These are phyloP conservation scores for Notarius quadriscutis DNA, from an alignment of 2,113 vertebrate genomes.

Conservation along the genomic window DNA sequence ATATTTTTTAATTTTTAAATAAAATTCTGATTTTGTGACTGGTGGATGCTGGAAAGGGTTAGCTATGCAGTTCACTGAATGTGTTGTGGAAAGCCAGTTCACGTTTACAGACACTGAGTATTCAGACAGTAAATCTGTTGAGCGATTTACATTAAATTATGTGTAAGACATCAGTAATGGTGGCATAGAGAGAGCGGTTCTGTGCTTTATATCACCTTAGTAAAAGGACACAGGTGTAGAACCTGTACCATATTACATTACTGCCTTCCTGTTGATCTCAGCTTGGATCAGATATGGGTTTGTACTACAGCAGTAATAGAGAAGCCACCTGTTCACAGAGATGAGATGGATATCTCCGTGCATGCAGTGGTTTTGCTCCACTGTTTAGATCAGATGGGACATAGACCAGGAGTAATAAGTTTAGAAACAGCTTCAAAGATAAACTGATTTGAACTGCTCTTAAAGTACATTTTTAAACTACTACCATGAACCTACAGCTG, in stretches of 20 bases:
- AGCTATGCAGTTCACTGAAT: not conserved
- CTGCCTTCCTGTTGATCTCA: slow-evolving; percentile 38
- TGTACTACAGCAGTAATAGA: slow-evolving; percentile 22
- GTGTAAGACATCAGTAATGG: not conserved
- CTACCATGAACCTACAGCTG: not conserved
- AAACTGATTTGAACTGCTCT: not conserved
- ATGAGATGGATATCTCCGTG: slow-evolving; percentile 38
- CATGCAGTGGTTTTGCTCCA: slow-evolving; percentile 31
- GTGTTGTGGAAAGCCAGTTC: not conserved
- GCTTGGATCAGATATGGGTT: slow-evolving; percentile 31
- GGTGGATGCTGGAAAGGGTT: not conserved
- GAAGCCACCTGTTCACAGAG: slow-evolving; percentile 38
- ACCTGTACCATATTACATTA: slow-evolving; percentile 23
- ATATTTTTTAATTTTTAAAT: not conserved
- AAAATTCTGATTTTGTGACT: not conserved
- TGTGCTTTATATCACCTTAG: slow-evolving; percentile 5
- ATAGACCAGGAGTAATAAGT: not conserved
- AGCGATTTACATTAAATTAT: not conserved
- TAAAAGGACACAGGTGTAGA: slow-evolving; percentile 22
- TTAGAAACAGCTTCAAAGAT: not conserved
- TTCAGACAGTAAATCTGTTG: not conserved
- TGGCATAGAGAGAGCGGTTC: not conserved
- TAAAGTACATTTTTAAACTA: not conserved
- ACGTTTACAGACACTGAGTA: too few relatives aligned
- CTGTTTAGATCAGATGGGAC: slow-evolving; percentile 53